Evolutionary conservation across 2,797 vertebrate species (phyloP).

Genomic region (Rhabdomys pumilio): DNA sequence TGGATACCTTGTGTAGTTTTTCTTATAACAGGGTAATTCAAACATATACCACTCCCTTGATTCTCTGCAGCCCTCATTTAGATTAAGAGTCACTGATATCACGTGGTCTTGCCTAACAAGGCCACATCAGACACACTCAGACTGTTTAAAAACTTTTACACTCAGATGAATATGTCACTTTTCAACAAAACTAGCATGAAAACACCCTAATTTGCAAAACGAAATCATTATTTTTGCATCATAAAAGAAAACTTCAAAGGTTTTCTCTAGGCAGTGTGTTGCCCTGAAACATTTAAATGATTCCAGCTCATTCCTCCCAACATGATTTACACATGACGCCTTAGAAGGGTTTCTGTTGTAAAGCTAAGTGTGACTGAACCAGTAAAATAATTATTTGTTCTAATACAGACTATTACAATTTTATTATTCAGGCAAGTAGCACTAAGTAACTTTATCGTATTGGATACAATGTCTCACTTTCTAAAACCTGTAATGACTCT

Average conservation of each 20-base stretch:
- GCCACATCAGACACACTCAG: conserved; percentile 1
- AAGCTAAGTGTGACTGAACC: conserved; percentile 49
- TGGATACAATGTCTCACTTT: conserved; percentile 83
- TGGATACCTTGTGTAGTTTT: neutral
- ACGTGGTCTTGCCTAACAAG: neutral
- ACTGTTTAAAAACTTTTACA: conserved; percentile 56
- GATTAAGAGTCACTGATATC: neutral
- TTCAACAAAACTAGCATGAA: conserved; percentile 55
- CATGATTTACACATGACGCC: conserved; percentile 24
- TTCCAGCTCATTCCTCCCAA: neutral
- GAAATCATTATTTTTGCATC: conserved; percentile 65
- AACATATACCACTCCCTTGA: neutral
- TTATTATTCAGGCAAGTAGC: conserved; percentile 64
- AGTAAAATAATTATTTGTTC: conserved; percentile 71
- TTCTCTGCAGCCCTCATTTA: neutral
- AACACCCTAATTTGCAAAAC: conserved; percentile 70
- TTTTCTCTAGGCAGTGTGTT: conserved; percentile 56
- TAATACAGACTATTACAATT: conserved; percentile 58
- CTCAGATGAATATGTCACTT: conserved; percentile 60
- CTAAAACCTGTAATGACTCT: conserved; percentile 83
- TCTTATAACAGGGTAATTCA: neutral
- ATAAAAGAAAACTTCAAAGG: conserved; percentile 76
- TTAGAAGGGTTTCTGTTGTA: conserved; percentile 71
- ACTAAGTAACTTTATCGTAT: conserved; percentile 71
- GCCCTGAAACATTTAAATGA: conserved; percentile 70